Conservation (phyloP, 2,113 vertebrate genomes). For the Hypanus sabinus region DNA sequence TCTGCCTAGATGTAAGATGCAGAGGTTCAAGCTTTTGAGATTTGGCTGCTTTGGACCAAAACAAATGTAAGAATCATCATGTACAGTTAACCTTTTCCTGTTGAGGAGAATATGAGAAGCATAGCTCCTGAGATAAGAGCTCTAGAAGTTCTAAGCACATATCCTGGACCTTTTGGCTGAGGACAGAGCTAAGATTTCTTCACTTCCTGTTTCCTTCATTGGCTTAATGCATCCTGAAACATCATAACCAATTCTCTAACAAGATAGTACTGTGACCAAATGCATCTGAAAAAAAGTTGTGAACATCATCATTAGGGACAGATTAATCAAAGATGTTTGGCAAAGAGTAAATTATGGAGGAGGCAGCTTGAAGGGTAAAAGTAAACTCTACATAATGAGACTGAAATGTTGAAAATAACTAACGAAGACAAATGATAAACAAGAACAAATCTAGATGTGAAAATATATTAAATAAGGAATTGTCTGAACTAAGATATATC, state of each 20-base stretch:
- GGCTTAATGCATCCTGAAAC: too few relatives aligned
- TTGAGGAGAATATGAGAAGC: too few relatives aligned
- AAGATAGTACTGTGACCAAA: not conserved
- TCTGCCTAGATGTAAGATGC: too few relatives aligned
- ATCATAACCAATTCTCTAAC: not conserved
- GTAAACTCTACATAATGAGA: not conserved
- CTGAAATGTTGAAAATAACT: not conserved
- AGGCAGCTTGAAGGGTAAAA: not conserved
- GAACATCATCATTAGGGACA: not conserved
- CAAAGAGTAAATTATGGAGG: not conserved
- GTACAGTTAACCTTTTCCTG: too few relatives aligned
- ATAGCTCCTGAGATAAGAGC: too few relatives aligned
- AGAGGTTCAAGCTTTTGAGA: too few relatives aligned
- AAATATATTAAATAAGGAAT: not conserved
- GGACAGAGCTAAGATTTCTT: too few relatives aligned
- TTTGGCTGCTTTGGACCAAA: not conserved
- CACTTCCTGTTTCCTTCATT: too few relatives aligned
- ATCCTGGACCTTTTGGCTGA: too few relatives aligned
- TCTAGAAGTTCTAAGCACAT: too few relatives aligned
- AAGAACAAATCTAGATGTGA: not conserved
- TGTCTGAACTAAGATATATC: not conserved
- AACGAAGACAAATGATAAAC: not conserved
- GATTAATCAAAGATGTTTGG: not conserved
- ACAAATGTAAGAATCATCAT: too few relatives aligned
- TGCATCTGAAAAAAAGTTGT: not conserved